phyloP scores from a whole-genome alignment of 2,888 invertebrate genomes.

The Cosmia pyralina region DNA sequence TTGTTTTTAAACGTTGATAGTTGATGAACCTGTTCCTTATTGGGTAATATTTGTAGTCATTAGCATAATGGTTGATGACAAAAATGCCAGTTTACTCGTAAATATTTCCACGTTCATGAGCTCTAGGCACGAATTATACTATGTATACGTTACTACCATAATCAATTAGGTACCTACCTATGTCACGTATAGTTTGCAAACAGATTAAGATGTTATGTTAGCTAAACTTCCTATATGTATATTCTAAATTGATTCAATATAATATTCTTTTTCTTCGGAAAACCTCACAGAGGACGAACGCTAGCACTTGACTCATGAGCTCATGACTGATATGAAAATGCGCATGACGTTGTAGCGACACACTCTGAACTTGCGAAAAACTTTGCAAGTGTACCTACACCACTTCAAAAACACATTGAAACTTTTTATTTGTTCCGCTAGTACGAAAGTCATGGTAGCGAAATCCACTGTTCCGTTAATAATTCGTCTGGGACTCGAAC shows the following conservation, averaged over 20 bases:
- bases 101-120: constrained; percentile 17
- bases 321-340: too few species aligned
- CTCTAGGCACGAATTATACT: constrained; percentile 11
- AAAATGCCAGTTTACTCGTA: background rate
- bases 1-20: constrained; percentile 23
- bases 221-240: background rate
- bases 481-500: too few species aligned
- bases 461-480: too few species aligned
- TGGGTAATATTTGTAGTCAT: constrained; percentile 17
- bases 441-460: too few species aligned
- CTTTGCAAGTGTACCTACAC: too few species aligned
- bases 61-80: constrained; percentile 24
- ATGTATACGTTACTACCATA: background rate
- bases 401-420: too few species aligned
- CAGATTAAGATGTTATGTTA: background rate
- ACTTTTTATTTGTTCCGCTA: too few species aligned
- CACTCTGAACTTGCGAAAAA: too few species aligned
- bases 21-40: constrained; percentile 27
- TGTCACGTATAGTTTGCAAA: background rate
- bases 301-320: too few species aligned
- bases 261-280: background rate
- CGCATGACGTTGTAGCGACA: too few species aligned
- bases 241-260: background rate
- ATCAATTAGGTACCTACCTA: too few species aligned
- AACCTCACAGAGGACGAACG: too few species aligned